Conservation (phyloP, 30 jellyfish, hydroid and myxozoan genomes). For the Aurelia aurita region DNA sequence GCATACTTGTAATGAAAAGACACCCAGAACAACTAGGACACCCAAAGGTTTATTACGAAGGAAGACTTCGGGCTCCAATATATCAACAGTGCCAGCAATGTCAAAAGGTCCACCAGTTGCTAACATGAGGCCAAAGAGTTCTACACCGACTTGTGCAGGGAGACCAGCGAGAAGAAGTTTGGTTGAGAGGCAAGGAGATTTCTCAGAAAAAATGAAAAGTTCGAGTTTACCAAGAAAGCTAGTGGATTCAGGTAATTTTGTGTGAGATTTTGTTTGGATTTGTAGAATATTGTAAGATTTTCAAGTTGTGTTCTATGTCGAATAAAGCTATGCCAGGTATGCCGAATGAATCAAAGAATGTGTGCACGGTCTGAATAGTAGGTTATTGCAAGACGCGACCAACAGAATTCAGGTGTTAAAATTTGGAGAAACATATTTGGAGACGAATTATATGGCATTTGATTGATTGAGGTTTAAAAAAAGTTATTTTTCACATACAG, state of each 20-base stretch:
- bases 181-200: constrained; percentile 87
- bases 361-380: too few relatives aligned
- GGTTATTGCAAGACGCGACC: too few relatives aligned
- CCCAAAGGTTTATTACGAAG: constrained; percentile 28
- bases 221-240: constrained; percentile 59
- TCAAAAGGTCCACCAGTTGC: constrained; percentile 1
- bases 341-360: too few relatives aligned
- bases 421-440: too few relatives aligned
- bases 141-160: constrained; percentile 52
- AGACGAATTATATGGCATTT: too few relatives aligned
- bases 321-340: too few relatives aligned
- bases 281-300: not conserved
- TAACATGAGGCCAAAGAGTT: constrained; percentile 31
- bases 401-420: too few relatives aligned
- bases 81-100: not conserved
- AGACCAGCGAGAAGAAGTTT: constrained; percentile 76
- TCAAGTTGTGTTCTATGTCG: too few relatives aligned
- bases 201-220: constrained; percentile 50
- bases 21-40: constrained; percentile 26
- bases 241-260: constrained; percentile 23
- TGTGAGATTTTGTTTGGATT: not conserved
- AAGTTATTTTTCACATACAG: too few relatives aligned
- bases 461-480: too few relatives aligned
- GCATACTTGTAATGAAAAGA: constrained; percentile 49
- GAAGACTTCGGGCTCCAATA: constrained; percentile 20